Evolutionary conservation across 2,888 invertebrate species (phyloP).

Genomic region (Plagodis dolabraria): DNA sequence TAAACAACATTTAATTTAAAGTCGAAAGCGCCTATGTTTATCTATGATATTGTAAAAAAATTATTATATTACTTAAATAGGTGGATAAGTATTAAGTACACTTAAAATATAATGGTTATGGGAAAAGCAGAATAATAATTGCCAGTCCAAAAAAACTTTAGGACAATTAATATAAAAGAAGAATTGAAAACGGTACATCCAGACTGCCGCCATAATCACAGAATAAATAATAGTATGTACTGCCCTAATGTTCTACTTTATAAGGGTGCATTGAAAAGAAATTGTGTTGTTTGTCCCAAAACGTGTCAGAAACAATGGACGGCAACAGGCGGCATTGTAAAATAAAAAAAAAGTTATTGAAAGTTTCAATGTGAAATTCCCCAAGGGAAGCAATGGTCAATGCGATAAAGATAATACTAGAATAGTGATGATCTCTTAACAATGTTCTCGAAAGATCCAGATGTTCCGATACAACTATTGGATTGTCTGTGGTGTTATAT

Average conservation of each 20-base stretch:
- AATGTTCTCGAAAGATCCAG: constrained; percentile 5
- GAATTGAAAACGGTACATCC: constrained; percentile 40
- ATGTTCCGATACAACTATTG: constrained; percentile 9
- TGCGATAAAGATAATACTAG: constrained; percentile 30
- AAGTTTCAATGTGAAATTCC: constrained; percentile 49
- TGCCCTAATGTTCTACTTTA: constrained; percentile 40
- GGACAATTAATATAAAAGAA: constrained; percentile 4
- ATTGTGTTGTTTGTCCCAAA: constrained; percentile 56
- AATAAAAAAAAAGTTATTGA: constrained; percentile 30
- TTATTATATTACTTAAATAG: no score
- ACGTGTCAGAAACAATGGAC: constrained; percentile 60
- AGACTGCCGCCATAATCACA: constrained; percentile 40
- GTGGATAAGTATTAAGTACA: no score
- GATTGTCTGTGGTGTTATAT: not conserved
- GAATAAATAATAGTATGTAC: not conserved
- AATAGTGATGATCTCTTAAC: constrained; percentile 17
- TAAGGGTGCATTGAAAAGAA: constrained; percentile 53
- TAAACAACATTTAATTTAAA: no score
- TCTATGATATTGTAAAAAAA: no score
- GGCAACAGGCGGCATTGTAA: constrained; percentile 26
- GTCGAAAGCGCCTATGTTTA: no score
- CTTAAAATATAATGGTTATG: no score
- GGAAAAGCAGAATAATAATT: no score
- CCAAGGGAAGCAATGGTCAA: constrained; percentile 40
- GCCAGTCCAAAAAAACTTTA: no score